Evolutionary conservation across 2,113 vertebrate genomes (phyloP), one percentile per base, ranked within the genome.

Genomic region (Cercopithecus mona): DNA sequence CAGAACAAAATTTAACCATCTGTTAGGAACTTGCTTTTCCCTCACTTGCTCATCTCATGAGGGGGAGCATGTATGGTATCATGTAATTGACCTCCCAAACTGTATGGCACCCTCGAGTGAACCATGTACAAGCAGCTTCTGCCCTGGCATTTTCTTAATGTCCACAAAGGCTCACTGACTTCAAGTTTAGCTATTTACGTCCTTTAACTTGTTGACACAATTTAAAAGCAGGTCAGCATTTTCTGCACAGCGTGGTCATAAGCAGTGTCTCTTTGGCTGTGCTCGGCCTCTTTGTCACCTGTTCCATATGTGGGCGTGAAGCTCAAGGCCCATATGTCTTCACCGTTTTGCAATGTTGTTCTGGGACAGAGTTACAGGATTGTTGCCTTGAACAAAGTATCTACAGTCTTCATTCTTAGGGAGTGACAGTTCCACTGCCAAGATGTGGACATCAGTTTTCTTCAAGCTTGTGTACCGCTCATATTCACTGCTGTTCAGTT

Each of bases 11-110:
- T 88, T 32, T 52, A 10, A 12, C 55, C 32, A 6, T 76, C 32
- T 70, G 59, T 80, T 35, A 9, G 45, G 73, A 81, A 32, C 81
- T 76, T 90, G n/a, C 11, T 66, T 61, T 40, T 12, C 32, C 22
- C 22, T n/a, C 5, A 22, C 45, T 20, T n/a, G 73, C n/a, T 57
- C 22, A 48, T 79, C 68, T 83, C 7, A 0, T 3, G 2, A 40
- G 52, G 70, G 30, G 27, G 48, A 32, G 4, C 3, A 0, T 0
- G 8, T 8, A 11, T 48, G 2, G 0, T 61, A 7, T 57, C 50
- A n/a, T 61, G 61, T 68, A n/a, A 35, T n/a, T 78, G 70, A 6
- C 30, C 23, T 43, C 30, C 38, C 6, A 23, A 61, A 32, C 57
- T 38, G 25, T 3, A 0, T 7, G 16, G 55, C 16, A 6, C 23